Evolutionary conservation across 2,113 vertebrate species (phyloP), one percentile per base, ranked within the genome.

Genomic region (Ceyx melanurus): DNA sequence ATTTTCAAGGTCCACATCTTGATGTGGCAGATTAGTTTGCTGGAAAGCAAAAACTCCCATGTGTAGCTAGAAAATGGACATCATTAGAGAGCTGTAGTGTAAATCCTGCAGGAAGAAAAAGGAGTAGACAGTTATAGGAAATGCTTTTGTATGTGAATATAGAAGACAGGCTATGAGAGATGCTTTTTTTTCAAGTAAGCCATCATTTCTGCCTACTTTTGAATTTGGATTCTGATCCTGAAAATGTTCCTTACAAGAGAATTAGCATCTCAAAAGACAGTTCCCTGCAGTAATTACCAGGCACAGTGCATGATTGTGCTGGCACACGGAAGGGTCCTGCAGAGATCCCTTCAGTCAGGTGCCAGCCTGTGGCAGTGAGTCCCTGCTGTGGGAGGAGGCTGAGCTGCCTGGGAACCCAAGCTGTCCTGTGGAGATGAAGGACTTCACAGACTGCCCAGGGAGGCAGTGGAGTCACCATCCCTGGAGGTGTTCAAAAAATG

Each of bases 1-100:
- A 77, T 78, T 88, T 88, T 85, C 66, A 17, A 86, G 43, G 46
- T 21, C 58, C 31, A 9, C 42, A 10, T 80, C 46, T 87, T 37
- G 51, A 67, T 43, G 60, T 1, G 3, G 50, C 50, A 56, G 64
- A 53, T 29, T 60, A 56, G 13, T 31, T 46, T 75, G 29, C 61
- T 82, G 51, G 72, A 80, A 66, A 68, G 14, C 19, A 81, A 90
- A 85, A 57, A 21, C 70, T 91, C 54, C 80, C 6, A 29, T 64
- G 80, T 84, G 85, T 87, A 88, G n/a, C 15, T 88, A 64, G 87
- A 68, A 92, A 93, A 86, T 71, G 43, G 58, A 65, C 58, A 45
- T 89, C 78, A 73, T 92, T 94, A 96, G 86, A 71, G 87, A 76
- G 21, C 88, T 90, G 37, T 93, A 82, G 73, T 92, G 86, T 58